These are phyloP conservation scores for Minunthozetes semirufus DNA, from an alignment of 2,888 invertebrate species.

Conservation along the genomic window DNA sequence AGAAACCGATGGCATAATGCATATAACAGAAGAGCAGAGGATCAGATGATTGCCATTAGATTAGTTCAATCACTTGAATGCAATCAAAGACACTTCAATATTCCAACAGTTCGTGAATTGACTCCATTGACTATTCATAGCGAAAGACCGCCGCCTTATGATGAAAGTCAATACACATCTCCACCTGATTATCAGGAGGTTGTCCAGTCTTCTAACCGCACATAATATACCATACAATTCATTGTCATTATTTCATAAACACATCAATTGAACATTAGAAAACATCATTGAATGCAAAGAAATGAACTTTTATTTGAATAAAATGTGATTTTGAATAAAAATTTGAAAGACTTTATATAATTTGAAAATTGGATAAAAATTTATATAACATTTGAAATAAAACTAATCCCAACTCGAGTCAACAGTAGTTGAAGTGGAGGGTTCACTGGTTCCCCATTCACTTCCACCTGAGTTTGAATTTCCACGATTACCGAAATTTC, in stretches of 20 bases:
- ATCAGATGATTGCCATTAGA: not conserved
- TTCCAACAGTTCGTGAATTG: not conserved
- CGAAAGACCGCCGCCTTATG: constrained; percentile 1
- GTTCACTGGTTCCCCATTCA: not conserved
- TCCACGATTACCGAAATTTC: not conserved
- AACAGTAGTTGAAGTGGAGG: too few relatives aligned
- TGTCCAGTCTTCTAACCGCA: too few relatives aligned
- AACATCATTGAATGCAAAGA: too few relatives aligned
- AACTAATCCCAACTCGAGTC: too few relatives aligned
- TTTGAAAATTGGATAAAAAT: too few relatives aligned
- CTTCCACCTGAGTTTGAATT: not conserved
- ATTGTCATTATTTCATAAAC: too few relatives aligned
- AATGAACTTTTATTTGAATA: too few relatives aligned
- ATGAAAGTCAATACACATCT: not conserved
- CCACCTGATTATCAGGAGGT: constrained; percentile 8
- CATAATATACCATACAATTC: too few relatives aligned
- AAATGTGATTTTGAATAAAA: too few relatives aligned
- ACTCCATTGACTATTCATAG: not conserved
- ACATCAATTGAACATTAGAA: too few relatives aligned
- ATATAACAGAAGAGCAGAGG: not conserved
- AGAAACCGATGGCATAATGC: not conserved
- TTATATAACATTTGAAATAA: too few relatives aligned
- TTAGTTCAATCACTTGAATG: not conserved
- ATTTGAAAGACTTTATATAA: too few relatives aligned
- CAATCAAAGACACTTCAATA: not conserved